A percentile compares a stretch with the other conserved stretches of the same genome.
These are phyloP conservation scores for Meteorus sp. DNA, from an alignment of 1,140 invertebrate species.

Conservation along the genomic window DNA sequence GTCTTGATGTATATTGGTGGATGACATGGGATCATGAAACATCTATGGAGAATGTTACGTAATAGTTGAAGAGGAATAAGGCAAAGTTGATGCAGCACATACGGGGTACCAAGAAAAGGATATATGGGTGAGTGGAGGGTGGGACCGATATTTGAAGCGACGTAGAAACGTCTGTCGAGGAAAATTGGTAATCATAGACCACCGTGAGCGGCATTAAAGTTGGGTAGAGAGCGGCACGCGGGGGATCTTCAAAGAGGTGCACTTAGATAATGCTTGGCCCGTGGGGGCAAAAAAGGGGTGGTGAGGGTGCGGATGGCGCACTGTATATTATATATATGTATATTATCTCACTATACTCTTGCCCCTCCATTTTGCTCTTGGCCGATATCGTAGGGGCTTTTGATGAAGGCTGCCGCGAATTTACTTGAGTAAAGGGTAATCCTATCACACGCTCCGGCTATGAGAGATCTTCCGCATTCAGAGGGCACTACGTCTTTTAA, in stretches of 20 bases:
- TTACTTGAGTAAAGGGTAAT: conserved; percentile 61
- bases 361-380: conserved; percentile 6
- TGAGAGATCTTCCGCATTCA: conserved; percentile 52
- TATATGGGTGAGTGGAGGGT: neutral
- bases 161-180: conserved; percentile 51
- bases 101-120: neutral
- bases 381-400: conserved; percentile 47
- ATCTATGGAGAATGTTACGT: too few species aligned
- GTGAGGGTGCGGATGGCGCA: too few species aligned
- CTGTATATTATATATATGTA: conserved; percentile 27
- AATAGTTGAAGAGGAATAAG: conserved; percentile 7
- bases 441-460: conserved; percentile 58
- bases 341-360: conserved; percentile 16
- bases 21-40: too few species aligned
- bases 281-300: conserved; percentile 28
- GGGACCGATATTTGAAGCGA: conserved; percentile 3
- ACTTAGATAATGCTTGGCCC: conserved; percentile 58
- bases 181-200: conserved; percentile 62
- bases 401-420: conserved; percentile 58
- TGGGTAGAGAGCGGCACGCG: conserved; percentile 39
- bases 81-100: conserved; percentile 20
- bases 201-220: conserved; percentile 58
- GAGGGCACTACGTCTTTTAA: conserved; percentile 21
- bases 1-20: too few species aligned
- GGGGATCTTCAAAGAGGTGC: conserved; percentile 59